Evolutionary conservation across 2,797 vertebrate genomes (phyloP), one percentile per base, ranked within the genome.

Genomic region (Lemur catta): DNA sequence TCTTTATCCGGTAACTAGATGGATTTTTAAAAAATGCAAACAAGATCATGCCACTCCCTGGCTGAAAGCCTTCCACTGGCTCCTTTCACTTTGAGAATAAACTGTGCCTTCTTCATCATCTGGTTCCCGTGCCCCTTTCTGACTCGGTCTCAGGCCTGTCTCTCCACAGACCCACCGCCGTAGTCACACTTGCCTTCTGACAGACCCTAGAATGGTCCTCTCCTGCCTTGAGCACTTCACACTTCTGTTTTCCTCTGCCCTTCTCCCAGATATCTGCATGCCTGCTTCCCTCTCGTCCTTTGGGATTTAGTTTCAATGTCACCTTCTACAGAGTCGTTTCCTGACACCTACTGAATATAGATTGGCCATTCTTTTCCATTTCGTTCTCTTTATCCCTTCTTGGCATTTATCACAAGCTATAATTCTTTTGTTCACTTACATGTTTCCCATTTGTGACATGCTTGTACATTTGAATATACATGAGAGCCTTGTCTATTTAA

Each of bases 11-110:
- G 91, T 72, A 91, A 71, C 63, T 33, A 81, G 91, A 59, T 43
- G 76, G 48, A 74, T 89, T n/a, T 94, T 95, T 63, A n/a, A 86
- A 93, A 71, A 85, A 74, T 57, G 46, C 79, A 26, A 30, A 76
- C 15, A 30, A 84, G 57, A 69, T 74, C 15, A 4, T 38, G 61
- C 4, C 30, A 20, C 18, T 63, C 69, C 35, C 38, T 75, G 94
- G 35, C 30, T 75, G 55, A 50, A 43, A 48, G 46, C 22, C 22
- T 74, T 74, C 57, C 57, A 18, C 1, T 6, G n/a, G 26, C 8
- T 26, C 24, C 82, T 91, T 88, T 55, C 46, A 14, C 14, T 50
- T 22, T 13, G 38, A 81, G 65, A 72, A 78, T 85, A 78, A 75
- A 43, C 57, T 48, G 4, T 30, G 6, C 8, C 7, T 79, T 43